Evolutionary conservation across 2,888 invertebrate genomes (phyloP).

Genomic region (Bruchidius siliquastri): DNA sequence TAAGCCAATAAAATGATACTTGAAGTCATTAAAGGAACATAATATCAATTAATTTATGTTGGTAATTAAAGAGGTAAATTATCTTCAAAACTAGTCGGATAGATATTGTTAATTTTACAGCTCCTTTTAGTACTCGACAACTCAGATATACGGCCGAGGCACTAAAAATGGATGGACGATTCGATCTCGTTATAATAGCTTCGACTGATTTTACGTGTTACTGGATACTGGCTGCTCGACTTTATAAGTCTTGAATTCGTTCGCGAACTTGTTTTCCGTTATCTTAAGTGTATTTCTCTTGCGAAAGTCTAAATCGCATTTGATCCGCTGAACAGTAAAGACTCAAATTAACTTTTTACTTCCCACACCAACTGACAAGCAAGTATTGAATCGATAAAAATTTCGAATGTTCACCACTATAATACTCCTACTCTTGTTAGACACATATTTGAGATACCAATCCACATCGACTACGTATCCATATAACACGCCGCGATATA

Average conservation of each 20-base stretch:
- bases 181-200: background rate
- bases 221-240: background rate
- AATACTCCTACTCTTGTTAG: too few species aligned
- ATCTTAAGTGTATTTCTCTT: background rate
- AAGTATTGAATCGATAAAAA: too few species aligned
- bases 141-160: background rate
- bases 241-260: background rate
- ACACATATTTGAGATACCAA: too few species aligned
- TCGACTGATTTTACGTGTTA: background rate
- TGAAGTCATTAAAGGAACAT: constrained; percentile 1
- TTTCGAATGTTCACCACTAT: too few species aligned
- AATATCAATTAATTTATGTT: constrained; percentile 1
- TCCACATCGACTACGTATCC: too few species aligned
- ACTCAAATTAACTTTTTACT: too few species aligned
- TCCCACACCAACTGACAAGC: too few species aligned
- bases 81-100: background rate
- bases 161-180: background rate
- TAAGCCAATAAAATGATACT: constrained; percentile 2
- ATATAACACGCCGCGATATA: too few species aligned
- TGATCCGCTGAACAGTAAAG: too few species aligned
- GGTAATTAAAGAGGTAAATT: constrained; percentile 1
- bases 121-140: background rate
- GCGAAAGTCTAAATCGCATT: too few species aligned
- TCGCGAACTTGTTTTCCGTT: background rate
- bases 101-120: background rate